Base-by-base conservation (phyloP, 2,888 invertebrate genomes). In the Eustalomyia histrio region DNA sequence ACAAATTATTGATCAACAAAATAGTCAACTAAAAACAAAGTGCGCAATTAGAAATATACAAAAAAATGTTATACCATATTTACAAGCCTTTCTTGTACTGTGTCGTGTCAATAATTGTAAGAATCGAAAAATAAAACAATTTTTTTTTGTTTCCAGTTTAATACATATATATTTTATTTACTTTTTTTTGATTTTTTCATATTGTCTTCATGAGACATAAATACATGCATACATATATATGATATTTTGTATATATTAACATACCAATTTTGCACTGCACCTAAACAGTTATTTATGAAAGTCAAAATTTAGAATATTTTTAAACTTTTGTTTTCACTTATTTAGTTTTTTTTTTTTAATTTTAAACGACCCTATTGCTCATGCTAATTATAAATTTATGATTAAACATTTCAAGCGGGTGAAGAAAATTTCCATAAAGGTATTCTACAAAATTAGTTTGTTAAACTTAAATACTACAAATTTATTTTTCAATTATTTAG, bases 151-250 rank as follows among this genome's bases (percentile, higher is more conserved):
- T 2, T 35, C 29, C 64, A 52, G 50, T 74, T 74, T 74, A 67
- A 67, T 67, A 74, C n/a, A n/a, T 67, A 74, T 67, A 74, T 74
- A 74, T 72, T 33, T 72, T 55, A 53, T 65, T 69, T 58, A 24
- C 29, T 57, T 16, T 65, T 61, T 61, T 52, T 61, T 72, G 35
- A 61, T 43, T 53, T 58, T 65, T 8, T 58, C 58, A 74, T 74
- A 74, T 74, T 60, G 74, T 74, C 74, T 53, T 67, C 65, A 63
- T 58, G 24, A 74, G 74, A 74, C 74, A 74, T 67, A 74, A 67
- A 74, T 74, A 74, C 60, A 67, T n/a, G n/a, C n/a, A n/a, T 74
- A 52, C 65, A 73, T 63, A 63, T 69, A 47, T 53, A 39, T 72
- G 21, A 16, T 55, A 63, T 63, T 2, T 47, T 52, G 35, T 64